These are phyloP conservation scores for Zygothrica quintamaculata DNA, from an alignment of 2,888 invertebrate genomes.

Conservation along the genomic window DNA sequence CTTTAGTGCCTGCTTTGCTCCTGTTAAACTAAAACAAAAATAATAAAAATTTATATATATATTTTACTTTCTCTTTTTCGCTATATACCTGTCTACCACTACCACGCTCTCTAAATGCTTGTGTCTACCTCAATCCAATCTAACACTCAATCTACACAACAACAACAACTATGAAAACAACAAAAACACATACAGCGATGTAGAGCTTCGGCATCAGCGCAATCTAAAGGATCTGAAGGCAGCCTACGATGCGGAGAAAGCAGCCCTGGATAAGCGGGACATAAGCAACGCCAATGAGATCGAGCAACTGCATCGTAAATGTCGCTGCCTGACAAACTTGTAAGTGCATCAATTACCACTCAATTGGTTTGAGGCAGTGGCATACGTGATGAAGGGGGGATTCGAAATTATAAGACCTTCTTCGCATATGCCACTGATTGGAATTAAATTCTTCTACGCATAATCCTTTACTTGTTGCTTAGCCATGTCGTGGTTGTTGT, in stretches of 20 bases:
- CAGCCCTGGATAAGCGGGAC: slow-evolving; percentile 84
- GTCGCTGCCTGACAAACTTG: slow-evolving; percentile 86
- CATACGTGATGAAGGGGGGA: not conserved
- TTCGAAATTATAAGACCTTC: not conserved
- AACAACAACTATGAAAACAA: slow-evolving; percentile 17
- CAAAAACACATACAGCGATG: slow-evolving; percentile 83
- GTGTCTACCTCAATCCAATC: slow-evolving; percentile 42
- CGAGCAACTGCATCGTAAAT: slow-evolving; percentile 86
- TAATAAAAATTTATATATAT: slow-evolving; percentile 30
- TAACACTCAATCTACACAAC: slow-evolving; percentile 25
- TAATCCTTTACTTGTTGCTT: slow-evolving; percentile 46
- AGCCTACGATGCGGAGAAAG: slow-evolving; percentile 83
- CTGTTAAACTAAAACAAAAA: slow-evolving; percentile 3
- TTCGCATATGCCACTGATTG: not conserved
- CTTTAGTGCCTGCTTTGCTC: slow-evolving; percentile 34
- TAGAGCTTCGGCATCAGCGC: slow-evolving; percentile 84
- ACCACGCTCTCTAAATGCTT: slow-evolving; percentile 40
- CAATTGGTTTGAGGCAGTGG: not conserved
- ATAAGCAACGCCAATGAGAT: slow-evolving; percentile 86
- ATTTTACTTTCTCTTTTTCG: slow-evolving; percentile 56
- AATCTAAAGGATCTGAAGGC: slow-evolving; percentile 84
- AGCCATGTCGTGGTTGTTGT: slow-evolving; percentile 61
- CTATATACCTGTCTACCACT: slow-evolving; percentile 36
- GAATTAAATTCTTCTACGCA: slow-evolving; percentile 8
- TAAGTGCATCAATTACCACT: slow-evolving; percentile 82